Conservation (phyloP, 2,113 vertebrate genomes). For the Mobula hypostoma region DNA sequence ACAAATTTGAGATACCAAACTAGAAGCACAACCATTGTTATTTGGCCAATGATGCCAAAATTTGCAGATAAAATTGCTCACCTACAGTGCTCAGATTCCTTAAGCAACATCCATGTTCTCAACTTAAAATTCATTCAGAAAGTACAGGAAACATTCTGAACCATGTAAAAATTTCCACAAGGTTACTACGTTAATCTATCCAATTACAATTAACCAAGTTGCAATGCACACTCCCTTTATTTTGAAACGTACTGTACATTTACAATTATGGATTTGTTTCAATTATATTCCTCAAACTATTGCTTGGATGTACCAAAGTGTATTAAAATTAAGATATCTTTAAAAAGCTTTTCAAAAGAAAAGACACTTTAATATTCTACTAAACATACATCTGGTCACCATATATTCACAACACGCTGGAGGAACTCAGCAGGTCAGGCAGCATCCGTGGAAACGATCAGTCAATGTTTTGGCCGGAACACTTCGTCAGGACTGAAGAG, state of each 20-base stretch:
- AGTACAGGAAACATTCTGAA: not conserved
- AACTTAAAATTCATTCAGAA: slow-evolving; percentile 9
- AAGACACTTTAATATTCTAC: not conserved
- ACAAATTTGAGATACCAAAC: not conserved
- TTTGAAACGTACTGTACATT: not conserved
- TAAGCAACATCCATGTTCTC: not conserved
- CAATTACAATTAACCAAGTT: not conserved
- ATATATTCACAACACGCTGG: not conserved
- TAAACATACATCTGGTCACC: not conserved
- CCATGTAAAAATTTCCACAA: no score
- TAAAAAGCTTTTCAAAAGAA: no score
- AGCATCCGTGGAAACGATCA: no score
- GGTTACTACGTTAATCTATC: not conserved
- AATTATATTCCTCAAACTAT: not conserved
- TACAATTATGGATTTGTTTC: not conserved
- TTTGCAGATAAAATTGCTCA: not conserved
- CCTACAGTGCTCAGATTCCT: not conserved
- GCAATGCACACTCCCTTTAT: not conserved
- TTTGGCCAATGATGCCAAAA: not conserved
- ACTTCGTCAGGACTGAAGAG: no score
- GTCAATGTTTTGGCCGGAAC: no score
- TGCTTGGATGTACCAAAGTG: not conserved
- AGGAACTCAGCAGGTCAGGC: no score
- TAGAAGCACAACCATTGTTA: not conserved
- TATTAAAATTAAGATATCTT: not conserved